Evolutionary conservation across 2,888 invertebrate species (phyloP).

Genomic region (Eilema depressum): DNA sequence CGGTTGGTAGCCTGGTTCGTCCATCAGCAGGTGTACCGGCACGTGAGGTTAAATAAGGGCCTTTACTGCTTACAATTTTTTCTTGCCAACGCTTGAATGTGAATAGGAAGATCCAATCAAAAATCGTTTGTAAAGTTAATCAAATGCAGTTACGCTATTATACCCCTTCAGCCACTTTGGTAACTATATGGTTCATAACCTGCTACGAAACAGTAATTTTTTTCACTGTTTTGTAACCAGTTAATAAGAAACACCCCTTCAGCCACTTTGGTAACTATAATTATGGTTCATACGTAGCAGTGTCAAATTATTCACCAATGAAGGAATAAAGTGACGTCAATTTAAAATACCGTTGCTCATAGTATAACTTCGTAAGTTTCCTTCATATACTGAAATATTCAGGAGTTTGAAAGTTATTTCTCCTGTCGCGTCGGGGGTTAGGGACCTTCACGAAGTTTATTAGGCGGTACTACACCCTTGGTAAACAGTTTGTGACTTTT

Average conservation of each 20-base stretch:
- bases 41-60: no score
- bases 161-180: no score
- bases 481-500: constrained; percentile 13
- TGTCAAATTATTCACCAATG: neutral
- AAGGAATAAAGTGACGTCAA: constrained; percentile 6
- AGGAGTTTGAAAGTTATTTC: constrained; percentile 9
- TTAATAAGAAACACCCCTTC: no score
- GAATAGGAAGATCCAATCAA: no score
- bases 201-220: no score
- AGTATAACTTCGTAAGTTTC: neutral
- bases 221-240: no score
- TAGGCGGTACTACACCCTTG: constrained; percentile 8
- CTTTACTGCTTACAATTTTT: no score
- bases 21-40: no score
- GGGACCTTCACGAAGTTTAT: constrained; percentile 11
- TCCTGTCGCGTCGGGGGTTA: constrained; percentile 2
- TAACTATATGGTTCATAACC: no score
- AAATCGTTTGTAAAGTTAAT: neutral
- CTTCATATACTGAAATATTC: constrained; percentile 16
- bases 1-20: no score
- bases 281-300: neutral
- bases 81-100: no score
- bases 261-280: no score
- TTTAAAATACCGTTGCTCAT: neutral
- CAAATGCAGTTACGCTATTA: neutral